Evolutionary conservation across 2,113 vertebrate species (phyloP).

Genomic region (Glaucomys volans): DNA sequence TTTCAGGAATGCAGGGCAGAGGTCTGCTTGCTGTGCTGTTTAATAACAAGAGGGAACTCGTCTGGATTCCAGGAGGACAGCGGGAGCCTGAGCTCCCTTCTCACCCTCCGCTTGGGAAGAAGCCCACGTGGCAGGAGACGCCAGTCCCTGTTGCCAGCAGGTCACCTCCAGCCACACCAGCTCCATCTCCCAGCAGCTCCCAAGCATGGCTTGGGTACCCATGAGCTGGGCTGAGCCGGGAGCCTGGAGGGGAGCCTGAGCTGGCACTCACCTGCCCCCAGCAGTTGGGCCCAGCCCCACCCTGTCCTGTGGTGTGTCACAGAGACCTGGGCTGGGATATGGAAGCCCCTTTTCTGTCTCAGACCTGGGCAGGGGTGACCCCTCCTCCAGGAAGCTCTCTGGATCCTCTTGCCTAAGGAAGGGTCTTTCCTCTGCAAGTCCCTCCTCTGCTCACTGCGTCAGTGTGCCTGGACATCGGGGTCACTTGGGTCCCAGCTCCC

Average conservation of each 20-base stretch:
- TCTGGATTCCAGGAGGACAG: not conserved
- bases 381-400: not conserved
- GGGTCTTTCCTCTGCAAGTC: not conserved
- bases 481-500: not conserved
- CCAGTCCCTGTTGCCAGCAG: not conserved
- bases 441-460: not conserved
- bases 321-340: too few relatives aligned
- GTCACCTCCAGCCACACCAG: not conserved
- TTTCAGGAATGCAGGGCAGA: conserved; percentile 78
- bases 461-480: too few relatives aligned
- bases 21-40: not conserved
- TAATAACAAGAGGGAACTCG: not conserved
- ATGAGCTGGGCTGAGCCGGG: too few relatives aligned
- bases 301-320: too few relatives aligned
- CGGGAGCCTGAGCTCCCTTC: not conserved
- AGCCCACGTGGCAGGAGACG: too few relatives aligned
- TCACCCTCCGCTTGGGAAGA: too few relatives aligned
- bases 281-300: too few relatives aligned
- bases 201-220: too few relatives aligned
- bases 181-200: not conserved
- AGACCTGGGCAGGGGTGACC: not conserved
- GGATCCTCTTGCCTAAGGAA: not conserved
- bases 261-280: too few relatives aligned
- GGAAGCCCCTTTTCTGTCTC: not conserved
- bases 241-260: too few relatives aligned